phyloP scores from a whole-genome alignment of 2,888 invertebrate genomes.

The Diaphora mendica region DNA sequence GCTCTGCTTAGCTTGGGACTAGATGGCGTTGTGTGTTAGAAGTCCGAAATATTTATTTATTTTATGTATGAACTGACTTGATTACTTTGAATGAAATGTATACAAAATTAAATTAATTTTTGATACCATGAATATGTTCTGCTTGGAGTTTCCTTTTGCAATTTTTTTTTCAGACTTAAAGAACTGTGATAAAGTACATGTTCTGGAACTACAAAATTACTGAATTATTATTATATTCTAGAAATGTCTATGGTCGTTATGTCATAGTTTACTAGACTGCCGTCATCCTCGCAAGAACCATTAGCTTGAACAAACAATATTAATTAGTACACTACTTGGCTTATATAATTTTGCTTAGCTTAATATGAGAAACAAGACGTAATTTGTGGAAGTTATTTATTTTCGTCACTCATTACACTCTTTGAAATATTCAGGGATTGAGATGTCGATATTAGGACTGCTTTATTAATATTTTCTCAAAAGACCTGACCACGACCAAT shows the following conservation, averaged over 20 bases:
- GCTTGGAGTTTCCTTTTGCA: too few species aligned
- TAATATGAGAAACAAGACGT: not conserved
- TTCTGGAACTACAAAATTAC: not conserved
- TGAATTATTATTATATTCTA: not conserved
- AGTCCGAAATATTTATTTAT: too few species aligned
- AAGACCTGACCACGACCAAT: not conserved
- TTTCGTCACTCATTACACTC: not conserved
- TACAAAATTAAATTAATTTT: too few species aligned
- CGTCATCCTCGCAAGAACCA: constrained; percentile 40
- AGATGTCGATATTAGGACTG: too few species aligned
- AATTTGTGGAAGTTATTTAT: not conserved
- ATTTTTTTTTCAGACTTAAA: not conserved
- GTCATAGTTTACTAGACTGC: not conserved
- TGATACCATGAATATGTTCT: too few species aligned
- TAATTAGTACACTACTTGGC: constrained; percentile 44
- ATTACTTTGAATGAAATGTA: too few species aligned
- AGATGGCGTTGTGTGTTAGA: too few species aligned
- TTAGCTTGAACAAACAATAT: constrained; percentile 48
- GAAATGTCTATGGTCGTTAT: not conserved
- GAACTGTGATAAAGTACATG: not conserved
- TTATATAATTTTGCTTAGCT: constrained; percentile 34
- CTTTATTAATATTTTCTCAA: not conserved
- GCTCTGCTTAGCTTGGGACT: too few species aligned
- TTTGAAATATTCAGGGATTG: not conserved
- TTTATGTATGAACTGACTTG: too few species aligned